phyloP scores from a whole-genome alignment of 2,113 vertebrate genomes.

The Chinchilla lanigera region DNA sequence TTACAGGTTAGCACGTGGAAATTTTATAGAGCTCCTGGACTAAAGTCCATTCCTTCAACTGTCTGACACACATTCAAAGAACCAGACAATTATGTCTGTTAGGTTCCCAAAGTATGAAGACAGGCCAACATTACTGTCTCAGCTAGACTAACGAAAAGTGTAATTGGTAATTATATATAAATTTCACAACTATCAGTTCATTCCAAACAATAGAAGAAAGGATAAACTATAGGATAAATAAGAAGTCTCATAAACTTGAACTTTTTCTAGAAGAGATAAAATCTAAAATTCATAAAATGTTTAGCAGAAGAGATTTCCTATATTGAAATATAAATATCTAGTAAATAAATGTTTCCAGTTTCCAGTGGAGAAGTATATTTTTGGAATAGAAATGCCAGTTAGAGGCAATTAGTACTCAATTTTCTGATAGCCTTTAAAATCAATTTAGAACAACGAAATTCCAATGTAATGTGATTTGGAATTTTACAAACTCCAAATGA shows the following conservation, averaged over 20 bases:
- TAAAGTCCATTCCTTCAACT: not conserved
- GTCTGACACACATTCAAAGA: not conserved
- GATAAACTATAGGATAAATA: not conserved
- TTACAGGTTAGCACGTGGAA: not conserved
- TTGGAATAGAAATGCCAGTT: not conserved
- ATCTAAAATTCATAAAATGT: not conserved
- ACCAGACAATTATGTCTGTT: not conserved
- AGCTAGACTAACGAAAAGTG: not conserved
- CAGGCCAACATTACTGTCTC: not conserved
- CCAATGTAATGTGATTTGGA: slow-evolving; percentile 13
- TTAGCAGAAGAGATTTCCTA: not conserved
- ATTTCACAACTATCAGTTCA: not conserved
- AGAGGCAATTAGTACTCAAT: not conserved
- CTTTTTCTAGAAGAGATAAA: not conserved
- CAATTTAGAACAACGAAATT: not conserved
- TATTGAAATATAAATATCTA: not conserved
- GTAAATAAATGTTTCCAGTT: not conserved
- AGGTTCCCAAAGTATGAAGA: not conserved
- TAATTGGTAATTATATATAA: not conserved
- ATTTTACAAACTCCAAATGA: not conserved
- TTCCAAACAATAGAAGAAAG: not conserved
- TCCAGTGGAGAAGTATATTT: not conserved
- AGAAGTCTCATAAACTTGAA: not conserved
- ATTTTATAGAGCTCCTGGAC: not conserved
- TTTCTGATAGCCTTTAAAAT: slow-evolving; percentile 6